These are phyloP conservation scores for Brachyistius frenatus DNA, from an alignment of 2,113 vertebrate genomes.

Conservation along the genomic window DNA sequence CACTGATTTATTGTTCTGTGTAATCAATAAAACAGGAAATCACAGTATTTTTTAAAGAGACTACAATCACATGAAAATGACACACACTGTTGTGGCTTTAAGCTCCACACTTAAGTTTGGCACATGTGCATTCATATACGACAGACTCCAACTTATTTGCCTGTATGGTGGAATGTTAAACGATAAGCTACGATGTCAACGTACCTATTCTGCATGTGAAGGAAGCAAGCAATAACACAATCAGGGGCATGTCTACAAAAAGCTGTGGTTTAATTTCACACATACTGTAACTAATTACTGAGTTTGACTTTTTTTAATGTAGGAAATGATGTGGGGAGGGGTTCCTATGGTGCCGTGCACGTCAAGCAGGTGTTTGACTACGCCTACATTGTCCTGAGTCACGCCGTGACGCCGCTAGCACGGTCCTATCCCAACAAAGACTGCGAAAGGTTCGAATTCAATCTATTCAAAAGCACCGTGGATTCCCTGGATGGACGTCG, in stretches of 20 bases:
- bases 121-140: no score
- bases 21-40: background rate
- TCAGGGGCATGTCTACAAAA: background rate
- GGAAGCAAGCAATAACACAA: background rate
- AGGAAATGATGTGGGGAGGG: constrained; percentile 98
- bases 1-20: background rate
- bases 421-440: constrained; percentile 97
- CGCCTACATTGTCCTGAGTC: constrained; percentile 95
- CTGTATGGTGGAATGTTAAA: no score
- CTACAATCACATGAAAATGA: background rate
- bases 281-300: no score
- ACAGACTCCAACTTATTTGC: no score
- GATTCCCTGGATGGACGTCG: no score
- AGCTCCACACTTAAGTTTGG: no score
- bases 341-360: constrained; percentile 98
- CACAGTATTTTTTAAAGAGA: background rate
- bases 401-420: constrained; percentile 94
- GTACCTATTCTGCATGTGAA: background rate
- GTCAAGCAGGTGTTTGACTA: constrained; percentile 99
- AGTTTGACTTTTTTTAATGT: background rate
- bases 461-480: no score
- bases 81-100: background rate
- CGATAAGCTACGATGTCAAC: background rate
- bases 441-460: constrained; percentile 89
- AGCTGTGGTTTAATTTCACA: no score